Evolutionary conservation across 2,888 invertebrate genomes (phyloP).

Genomic region (Girardia tigrina): DNA sequence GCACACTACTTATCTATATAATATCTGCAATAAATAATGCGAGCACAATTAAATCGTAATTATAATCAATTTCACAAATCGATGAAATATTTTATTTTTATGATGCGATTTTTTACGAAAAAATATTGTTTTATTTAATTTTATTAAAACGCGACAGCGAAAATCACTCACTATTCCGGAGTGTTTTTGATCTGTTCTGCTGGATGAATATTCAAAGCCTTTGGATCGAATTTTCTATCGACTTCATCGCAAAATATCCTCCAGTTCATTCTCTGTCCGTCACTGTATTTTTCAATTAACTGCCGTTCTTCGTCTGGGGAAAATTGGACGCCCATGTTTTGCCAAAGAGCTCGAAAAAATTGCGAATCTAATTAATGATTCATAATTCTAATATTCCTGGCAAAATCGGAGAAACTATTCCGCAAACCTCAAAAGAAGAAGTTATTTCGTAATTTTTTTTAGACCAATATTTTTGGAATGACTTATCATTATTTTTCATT

Average conservation of each 20-base stretch:
- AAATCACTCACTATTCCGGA: conserved; percentile 44
- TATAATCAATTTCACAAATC: background rate
- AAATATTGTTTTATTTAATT: background rate
- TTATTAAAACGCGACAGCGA: background rate
- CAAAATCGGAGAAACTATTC: too few relatives aligned
- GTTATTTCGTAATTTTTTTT: too few relatives aligned
- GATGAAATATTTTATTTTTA: background rate
- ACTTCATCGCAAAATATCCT: conserved; percentile 46
- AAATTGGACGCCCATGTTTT: conserved; percentile 45
- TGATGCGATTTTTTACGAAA: background rate
- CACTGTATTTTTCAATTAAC: conserved; percentile 44
- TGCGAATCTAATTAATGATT: conserved; percentile 43
- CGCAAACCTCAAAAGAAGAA: too few relatives aligned
- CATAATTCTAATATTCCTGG: background rate
- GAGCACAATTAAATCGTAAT: too few relatives aligned
- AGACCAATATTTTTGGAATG: too few relatives aligned
- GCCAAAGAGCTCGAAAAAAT: conserved; percentile 48
- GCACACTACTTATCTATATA: too few relatives aligned
- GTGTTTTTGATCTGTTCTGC: conserved; percentile 41
- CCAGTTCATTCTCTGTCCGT: conserved; percentile 43
- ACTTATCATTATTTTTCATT: too few relatives aligned
- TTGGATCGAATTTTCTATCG: conserved; percentile 44
- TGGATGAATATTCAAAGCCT: conserved; percentile 42
- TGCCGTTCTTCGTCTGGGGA: conserved; percentile 42
- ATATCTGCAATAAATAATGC: too few relatives aligned